These are phyloP conservation scores for Blennius ocellaris DNA, from an alignment of 2,113 vertebrate species.

Conservation along the genomic window DNA sequence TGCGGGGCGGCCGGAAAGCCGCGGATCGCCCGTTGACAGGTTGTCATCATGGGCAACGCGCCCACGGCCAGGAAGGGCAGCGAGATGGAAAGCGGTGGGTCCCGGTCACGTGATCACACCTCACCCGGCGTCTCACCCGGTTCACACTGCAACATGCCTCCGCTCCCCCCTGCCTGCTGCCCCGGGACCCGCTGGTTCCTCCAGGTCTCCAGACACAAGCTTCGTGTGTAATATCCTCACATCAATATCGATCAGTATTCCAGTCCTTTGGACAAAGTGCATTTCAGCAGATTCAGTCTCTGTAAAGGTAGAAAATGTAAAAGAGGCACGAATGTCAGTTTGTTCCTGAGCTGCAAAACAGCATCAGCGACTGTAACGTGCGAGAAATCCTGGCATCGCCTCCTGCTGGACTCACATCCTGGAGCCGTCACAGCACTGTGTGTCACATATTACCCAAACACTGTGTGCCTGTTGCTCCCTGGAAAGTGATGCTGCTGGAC, in stretches of 20 bases:
- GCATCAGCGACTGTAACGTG: conserved; percentile 24
- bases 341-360: conserved; percentile 19
- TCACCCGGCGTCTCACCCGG: conserved; percentile 31
- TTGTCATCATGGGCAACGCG: conserved; percentile 92
- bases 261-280: background rate
- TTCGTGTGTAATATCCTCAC: too few species aligned
- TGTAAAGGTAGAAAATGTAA: conserved; percentile 9
- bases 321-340: too few species aligned
- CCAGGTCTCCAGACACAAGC: too few species aligned
- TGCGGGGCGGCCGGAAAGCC: conserved; percentile 67
- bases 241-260: background rate
- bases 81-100: conserved; percentile 93
- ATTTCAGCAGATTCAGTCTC: background rate
- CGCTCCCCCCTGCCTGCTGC: conserved; percentile 3
- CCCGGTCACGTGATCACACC: conserved; percentile 28
- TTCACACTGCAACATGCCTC: conserved; percentile 10
- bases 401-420: conserved; percentile 28
- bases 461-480: conserved; percentile 42
- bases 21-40: conserved; percentile 73
- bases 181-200: background rate
- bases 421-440: conserved; percentile 27
- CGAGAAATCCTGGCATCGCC: conserved; percentile 32
- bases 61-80: conserved; percentile 92
- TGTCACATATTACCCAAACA: conserved; percentile 54
- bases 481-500: conserved; percentile 27